These are phyloP conservation scores for Brenthis daphne DNA, from an alignment of 2,888 invertebrate genomes.

Conservation along the genomic window DNA sequence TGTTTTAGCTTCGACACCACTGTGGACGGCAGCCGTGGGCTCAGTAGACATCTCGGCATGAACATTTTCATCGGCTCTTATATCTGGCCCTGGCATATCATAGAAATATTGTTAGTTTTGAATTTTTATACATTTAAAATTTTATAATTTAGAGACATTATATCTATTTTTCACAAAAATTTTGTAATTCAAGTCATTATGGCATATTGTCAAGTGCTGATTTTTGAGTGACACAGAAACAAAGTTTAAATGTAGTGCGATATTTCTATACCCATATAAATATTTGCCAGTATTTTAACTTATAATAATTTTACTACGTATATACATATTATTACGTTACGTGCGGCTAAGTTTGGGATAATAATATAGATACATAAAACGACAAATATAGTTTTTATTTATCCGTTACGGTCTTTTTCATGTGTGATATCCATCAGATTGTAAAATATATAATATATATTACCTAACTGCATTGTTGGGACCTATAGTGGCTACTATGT, in stretches of 20 bases:
- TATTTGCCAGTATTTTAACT: conserved; percentile 35
- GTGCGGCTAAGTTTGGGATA: too few relatives aligned
- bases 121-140: conserved; percentile 56
- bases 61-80: conserved; percentile 76
- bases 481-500: too few relatives aligned
- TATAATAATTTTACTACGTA: neutral
- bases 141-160: conserved; percentile 68
- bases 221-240: conserved; percentile 48
- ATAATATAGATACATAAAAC: too few relatives aligned
- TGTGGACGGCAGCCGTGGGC: conserved; percentile 72
- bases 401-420: too few relatives aligned
- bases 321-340: too few relatives aligned
- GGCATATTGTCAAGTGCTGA: conserved; percentile 64
- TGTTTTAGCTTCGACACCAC: conserved; percentile 68
- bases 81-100: conserved; percentile 81
- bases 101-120: conserved; percentile 62
- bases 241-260: conserved; percentile 54
- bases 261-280: conserved; percentile 31
- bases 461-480: too few relatives aligned
- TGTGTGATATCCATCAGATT: too few relatives aligned
- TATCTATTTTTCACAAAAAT: conserved; percentile 58
- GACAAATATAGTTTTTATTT: too few relatives aligned
- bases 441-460: too few relatives aligned
- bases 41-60: conserved; percentile 76
- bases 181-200: conserved; percentile 61